Conservation (phyloP, 1,140 invertebrate species). For the Leptopilina boulardi region DNA sequence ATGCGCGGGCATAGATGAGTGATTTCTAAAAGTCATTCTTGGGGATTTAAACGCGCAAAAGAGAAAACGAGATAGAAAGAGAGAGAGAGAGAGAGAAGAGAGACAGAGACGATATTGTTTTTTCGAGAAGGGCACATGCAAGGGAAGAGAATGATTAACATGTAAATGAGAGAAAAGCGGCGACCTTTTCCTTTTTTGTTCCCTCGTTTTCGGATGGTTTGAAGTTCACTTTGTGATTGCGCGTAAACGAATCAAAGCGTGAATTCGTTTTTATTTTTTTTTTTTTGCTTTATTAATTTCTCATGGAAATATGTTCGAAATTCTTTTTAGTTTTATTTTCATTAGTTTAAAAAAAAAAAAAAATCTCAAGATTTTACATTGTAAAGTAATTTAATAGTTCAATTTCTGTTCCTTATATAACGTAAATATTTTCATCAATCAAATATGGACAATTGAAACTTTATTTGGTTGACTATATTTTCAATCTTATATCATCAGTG, state of each 20-base stretch:
- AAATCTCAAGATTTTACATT: too few relatives aligned
- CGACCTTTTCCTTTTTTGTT: conserved; percentile 10
- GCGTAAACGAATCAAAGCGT: conserved; percentile 15
- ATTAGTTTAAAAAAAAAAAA: too few relatives aligned
- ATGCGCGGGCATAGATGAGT: conserved; percentile 24
- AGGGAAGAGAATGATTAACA: conserved; percentile 45
- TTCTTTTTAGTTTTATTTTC: not conserved
- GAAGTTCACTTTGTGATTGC: conserved; percentile 31
- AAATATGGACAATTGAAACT: too few relatives aligned
- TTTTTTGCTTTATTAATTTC: conserved; percentile 6
- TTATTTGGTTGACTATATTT: too few relatives aligned
- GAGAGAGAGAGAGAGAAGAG: too few relatives aligned
- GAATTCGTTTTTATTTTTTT: too few relatives aligned
- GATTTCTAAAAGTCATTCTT: conserved; percentile 36
- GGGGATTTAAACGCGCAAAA: conserved; percentile 36
- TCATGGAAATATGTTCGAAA: not conserved
- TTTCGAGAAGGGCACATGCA: conserved; percentile 34
- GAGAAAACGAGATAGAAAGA: conserved; percentile 32
- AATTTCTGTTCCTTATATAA: too few relatives aligned
- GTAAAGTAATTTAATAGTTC: too few relatives aligned
- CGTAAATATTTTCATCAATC: too few relatives aligned
- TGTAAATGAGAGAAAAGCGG: conserved; percentile 44
- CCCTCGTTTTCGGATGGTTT: conserved; percentile 5
- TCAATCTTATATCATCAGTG: too few relatives aligned
- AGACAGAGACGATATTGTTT: conserved; percentile 48